phyloP scores from a whole-genome alignment of 2,113 vertebrate species.

The Ictalurus furcatus region DNA sequence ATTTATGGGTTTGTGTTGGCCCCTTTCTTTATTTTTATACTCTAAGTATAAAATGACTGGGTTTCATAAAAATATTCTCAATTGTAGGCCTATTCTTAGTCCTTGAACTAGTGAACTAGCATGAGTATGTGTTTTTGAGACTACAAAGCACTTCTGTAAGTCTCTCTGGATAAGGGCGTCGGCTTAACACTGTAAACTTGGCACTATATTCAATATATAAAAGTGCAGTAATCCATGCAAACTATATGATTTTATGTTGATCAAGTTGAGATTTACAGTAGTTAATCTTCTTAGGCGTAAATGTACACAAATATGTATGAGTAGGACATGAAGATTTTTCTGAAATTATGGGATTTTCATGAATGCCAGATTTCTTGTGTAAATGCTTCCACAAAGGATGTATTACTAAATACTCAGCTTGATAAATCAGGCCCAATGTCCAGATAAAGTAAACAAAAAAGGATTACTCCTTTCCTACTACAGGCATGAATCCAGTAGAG shows the following conservation, averaged over 20 bases:
- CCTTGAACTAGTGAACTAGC: not conserved
- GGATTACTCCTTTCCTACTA: not conserved
- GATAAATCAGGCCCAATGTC: not conserved
- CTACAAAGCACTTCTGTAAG: not conserved
- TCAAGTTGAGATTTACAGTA: not conserved
- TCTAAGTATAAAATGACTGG: not conserved
- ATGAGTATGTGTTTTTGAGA: not conserved
- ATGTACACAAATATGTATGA: not conserved
- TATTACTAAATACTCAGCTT: not conserved
- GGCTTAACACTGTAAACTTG: not conserved
- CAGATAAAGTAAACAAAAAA: not conserved
- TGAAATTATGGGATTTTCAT: not conserved
- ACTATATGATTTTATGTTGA: not conserved
- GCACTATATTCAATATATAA: not conserved
- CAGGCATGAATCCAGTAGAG: not conserved
- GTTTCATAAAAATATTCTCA: not conserved
- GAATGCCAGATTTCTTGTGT: not conserved
- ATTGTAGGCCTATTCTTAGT: not conserved
- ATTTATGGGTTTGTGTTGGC: not conserved
- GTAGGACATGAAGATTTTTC: not conserved
- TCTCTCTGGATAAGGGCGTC: not conserved
- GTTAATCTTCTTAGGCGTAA: not conserved
- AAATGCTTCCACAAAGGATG: not conserved
- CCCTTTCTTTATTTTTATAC: not conserved
- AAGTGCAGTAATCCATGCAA: not conserved